phyloP scores from a whole-genome alignment of 2,888 invertebrate genomes.

The Mongoloraphidia duomilia region DNA sequence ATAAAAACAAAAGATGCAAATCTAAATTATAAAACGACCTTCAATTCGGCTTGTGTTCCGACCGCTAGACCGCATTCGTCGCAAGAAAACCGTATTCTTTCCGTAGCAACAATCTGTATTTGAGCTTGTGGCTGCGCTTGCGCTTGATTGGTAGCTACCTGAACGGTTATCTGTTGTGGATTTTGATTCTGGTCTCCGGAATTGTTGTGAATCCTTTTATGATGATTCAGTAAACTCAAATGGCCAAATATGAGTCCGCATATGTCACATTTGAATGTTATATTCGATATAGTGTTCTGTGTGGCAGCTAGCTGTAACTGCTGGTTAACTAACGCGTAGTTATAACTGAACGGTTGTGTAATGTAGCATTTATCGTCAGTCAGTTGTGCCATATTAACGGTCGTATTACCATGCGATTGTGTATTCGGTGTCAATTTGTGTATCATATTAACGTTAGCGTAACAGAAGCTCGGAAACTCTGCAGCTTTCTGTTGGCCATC shows the following conservation, averaged over 20 bases:
- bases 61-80: slow-evolving; percentile 31
- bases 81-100: slow-evolving; percentile 29
- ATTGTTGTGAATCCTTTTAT: slow-evolving; percentile 65
- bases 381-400: slow-evolving; percentile 54
- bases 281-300: slow-evolving; percentile 62
- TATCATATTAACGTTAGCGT: slow-evolving; percentile 52
- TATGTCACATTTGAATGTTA: slow-evolving; percentile 78
- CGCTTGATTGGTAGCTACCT: slow-evolving; percentile 15
- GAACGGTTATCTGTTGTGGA: slow-evolving; percentile 23
- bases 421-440: slow-evolving; percentile 41
- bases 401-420: slow-evolving; percentile 20
- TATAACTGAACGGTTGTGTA: slow-evolving; percentile 61
- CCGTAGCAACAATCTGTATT: slow-evolving; percentile 44
- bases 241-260: slow-evolving; percentile 78
- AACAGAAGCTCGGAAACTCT: slow-evolving; percentile 58
- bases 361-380: slow-evolving; percentile 60
- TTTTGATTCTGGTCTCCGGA: slow-evolving; percentile 32
- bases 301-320: slow-evolving; percentile 54
- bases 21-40: slow-evolving; percentile 10
- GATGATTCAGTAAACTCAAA: slow-evolving; percentile 67
- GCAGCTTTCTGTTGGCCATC: slow-evolving; percentile 22
- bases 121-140: slow-evolving; percentile 32
- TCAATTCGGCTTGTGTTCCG: slow-evolving; percentile 27
- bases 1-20: too few relatives aligned
- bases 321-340: slow-evolving; percentile 69